Percentiles rank a stretch among this genome's conserved stretches.
These are phyloP conservation scores for Sebastes matsubarae DNA, from an alignment of 2,797 vertebrate species.

Conservation along the genomic window DNA sequence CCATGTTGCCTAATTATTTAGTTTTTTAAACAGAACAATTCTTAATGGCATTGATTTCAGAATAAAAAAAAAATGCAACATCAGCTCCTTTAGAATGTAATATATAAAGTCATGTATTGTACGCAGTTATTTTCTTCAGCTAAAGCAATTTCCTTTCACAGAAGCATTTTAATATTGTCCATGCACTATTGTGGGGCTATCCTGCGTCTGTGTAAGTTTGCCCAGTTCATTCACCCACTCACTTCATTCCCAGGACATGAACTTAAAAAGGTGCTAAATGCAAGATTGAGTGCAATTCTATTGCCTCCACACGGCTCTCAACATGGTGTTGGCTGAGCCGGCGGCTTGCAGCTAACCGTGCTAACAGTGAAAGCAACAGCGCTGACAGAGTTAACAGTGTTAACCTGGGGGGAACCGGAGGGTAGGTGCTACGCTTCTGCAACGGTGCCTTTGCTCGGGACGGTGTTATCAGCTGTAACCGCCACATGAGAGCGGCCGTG, in stretches of 20 bases:
- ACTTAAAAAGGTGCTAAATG: not conserved
- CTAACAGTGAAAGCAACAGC: no score
- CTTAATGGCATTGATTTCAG: not conserved
- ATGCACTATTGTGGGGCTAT: not conserved
- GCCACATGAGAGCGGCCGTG: no score
- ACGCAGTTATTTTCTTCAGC: not conserved
- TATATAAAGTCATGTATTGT: not conserved
- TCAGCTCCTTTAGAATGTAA: not conserved
- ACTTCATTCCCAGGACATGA: not conserved
- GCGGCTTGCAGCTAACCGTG: no score
- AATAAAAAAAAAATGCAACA: not conserved
- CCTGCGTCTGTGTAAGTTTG: not conserved
- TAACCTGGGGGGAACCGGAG: no score
- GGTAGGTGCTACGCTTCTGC: no score
- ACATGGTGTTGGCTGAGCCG: no score
- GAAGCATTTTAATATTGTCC: not conserved
- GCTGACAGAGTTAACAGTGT: no score
- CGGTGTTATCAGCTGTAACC: no score
- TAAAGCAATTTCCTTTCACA: not conserved
- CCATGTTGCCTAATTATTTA: not conserved
- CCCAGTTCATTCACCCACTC: not conserved
- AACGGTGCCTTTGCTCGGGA: no score
- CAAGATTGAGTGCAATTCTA: no score
- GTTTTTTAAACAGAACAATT: not conserved
- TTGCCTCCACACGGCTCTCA: no score